Conservation (phyloP, 2,797 vertebrate genomes). For the Siniperca obscura region DNA sequence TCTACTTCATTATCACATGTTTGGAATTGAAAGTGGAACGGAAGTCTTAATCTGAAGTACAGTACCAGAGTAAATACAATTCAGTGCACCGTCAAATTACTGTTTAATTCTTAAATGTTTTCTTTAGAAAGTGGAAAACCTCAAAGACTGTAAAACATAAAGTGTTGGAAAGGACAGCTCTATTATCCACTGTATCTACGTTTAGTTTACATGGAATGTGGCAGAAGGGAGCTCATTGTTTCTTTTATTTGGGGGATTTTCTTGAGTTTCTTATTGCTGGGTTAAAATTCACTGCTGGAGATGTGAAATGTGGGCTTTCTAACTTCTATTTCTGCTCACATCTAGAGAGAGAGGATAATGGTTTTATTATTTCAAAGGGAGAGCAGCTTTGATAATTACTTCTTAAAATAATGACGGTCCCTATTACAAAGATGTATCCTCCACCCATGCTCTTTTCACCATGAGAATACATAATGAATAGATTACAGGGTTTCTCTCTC, state of each 20-base stretch:
- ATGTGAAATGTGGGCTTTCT: not conserved
- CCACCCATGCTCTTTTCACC: slow-evolving; percentile 31
- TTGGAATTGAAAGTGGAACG: not conserved
- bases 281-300: slow-evolving; percentile 15
- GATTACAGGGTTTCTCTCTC: slow-evolving; percentile 48
- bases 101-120: not conserved
- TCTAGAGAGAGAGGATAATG: not conserved
- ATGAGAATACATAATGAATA: slow-evolving; percentile 63
- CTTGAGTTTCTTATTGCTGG: slow-evolving; percentile 2
- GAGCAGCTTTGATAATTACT: slow-evolving; percentile 52
- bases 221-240: not conserved
- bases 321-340: slow-evolving; percentile 26
- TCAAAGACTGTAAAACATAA: not conserved
- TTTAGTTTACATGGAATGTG: not conserved
- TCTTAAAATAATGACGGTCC: slow-evolving; percentile 53
- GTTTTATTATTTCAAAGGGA: slow-evolving; percentile 47
- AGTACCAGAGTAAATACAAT: not conserved
- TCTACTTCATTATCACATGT: not conserved
- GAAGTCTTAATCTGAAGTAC: not conserved
- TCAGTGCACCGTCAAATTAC: not conserved
- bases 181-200: not conserved
- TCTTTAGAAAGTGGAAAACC: not conserved
- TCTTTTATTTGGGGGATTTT: slow-evolving; percentile 1
- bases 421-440: slow-evolving; percentile 58
- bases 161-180: too few relatives aligned